Evolutionary conservation across 2,888 invertebrate species (phyloP).

Genomic region (Habroteleia sp.): DNA sequence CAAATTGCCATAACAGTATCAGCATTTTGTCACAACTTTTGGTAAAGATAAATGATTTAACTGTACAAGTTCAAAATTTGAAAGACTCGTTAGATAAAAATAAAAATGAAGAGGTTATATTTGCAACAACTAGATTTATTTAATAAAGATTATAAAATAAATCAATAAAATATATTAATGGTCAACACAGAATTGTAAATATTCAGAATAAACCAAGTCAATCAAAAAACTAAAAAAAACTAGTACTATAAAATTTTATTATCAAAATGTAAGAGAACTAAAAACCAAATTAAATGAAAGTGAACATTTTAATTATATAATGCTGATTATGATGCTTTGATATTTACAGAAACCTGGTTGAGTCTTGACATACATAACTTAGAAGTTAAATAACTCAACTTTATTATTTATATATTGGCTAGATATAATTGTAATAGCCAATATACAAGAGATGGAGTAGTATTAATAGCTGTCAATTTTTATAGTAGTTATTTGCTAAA

Average conservation of each 20-base stretch:
- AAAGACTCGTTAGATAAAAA: too few species aligned
- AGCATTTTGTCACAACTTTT: too few species aligned
- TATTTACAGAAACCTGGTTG: too few species aligned
- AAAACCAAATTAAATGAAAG: neutral
- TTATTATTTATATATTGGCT: neutral
- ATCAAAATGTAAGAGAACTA: neutral
- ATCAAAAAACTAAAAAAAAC: neutral
- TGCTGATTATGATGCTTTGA: neutral
- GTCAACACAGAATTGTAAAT: too few species aligned
- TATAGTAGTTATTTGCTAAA: neutral
- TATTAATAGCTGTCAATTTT: neutral
- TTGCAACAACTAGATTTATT: too few species aligned
- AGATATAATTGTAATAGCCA: neutral
- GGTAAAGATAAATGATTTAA: too few species aligned
- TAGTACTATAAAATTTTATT: neutral
- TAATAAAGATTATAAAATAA: too few species aligned
- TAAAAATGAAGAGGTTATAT: too few species aligned
- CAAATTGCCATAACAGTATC: too few species aligned
- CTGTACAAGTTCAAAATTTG: too few species aligned
- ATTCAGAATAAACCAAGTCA: neutral
- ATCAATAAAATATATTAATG: too few species aligned
- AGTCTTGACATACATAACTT: neutral
- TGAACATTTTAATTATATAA: neutral
- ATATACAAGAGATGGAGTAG: neutral
- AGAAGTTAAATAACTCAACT: neutral